Percentiles rank a stretch among this genome's conserved stretches.
phyloP scores from a whole-genome alignment of 2,113 vertebrate genomes.

The Spermophilus dauricus region DNA sequence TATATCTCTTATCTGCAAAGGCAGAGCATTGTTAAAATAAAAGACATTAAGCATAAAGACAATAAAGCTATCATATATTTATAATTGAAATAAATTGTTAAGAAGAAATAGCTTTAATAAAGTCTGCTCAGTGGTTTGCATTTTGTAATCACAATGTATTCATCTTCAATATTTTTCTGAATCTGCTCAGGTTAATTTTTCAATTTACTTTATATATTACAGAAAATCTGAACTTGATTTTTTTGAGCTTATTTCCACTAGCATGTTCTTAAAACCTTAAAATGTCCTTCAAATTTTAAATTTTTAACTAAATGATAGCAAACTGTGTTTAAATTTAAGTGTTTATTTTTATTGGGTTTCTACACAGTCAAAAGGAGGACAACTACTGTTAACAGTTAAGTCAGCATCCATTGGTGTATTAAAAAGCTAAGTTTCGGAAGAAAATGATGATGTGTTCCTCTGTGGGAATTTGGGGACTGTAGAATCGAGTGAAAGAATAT shows the following conservation, averaged over 20 bases:
- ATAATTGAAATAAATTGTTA: background rate
- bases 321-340: background rate
- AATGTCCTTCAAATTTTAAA: background rate
- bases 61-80: background rate
- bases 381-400: background rate
- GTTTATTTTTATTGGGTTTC: background rate
- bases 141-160: background rate
- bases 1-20: background rate
- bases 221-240: background rate
- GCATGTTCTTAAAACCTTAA: background rate
- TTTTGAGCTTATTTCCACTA: background rate
- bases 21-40: background rate
- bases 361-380: background rate
- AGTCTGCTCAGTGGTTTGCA: background rate
- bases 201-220: background rate
- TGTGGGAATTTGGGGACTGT: background rate
- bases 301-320: background rate
- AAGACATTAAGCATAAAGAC: background rate
- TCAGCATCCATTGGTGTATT: background rate
- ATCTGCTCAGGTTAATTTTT: background rate
- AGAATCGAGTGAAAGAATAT: background rate
- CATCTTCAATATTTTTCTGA: background rate
- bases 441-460: background rate
- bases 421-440: constrained; percentile 11
- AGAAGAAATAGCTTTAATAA: background rate